Evolutionary conservation across 2,888 invertebrate species (phyloP).

Genomic region (Punctoribates punctum): DNA sequence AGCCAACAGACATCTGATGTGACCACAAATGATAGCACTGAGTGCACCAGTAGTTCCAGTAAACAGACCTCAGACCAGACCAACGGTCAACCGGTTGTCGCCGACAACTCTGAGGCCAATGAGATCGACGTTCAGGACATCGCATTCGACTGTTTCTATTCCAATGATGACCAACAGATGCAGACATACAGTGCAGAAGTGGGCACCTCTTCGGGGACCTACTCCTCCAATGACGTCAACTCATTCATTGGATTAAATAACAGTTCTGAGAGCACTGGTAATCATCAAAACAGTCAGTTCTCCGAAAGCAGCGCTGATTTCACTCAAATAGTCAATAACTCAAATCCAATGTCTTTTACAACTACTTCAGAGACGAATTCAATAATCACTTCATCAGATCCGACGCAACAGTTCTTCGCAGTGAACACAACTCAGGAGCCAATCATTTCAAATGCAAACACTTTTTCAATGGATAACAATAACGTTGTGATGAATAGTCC

Average conservation of each 20-base stretch:
- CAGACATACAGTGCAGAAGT: conserved; percentile 5
- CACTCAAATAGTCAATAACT: not conserved
- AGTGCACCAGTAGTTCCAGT: conserved; percentile 4
- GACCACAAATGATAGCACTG: not conserved
- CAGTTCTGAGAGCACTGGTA: not conserved
- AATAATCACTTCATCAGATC: not conserved
- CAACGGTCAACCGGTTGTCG: not conserved
- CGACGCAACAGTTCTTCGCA: not conserved
- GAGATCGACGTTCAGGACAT: conserved; percentile 9
- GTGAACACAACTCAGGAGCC: not conserved
- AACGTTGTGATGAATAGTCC: conserved; percentile 21
- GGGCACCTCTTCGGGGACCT: not conserved
- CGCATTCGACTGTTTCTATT: conserved; percentile 15
- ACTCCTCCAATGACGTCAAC: not conserved
- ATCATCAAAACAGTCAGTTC: not conserved
- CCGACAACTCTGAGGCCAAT: not conserved
- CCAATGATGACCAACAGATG: conserved; percentile 13
- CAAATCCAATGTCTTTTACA: not conserved
- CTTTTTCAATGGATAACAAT: not conserved
- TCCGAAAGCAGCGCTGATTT: too few relatives aligned
- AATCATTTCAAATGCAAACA: not conserved
- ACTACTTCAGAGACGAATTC: not conserved
- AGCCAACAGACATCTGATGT: not conserved
- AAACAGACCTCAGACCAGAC: not conserved
- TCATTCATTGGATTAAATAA: not conserved